Evolutionary conservation across 2,797 vertebrate genomes (phyloP).

Genomic region (Spea hammondii): DNA sequence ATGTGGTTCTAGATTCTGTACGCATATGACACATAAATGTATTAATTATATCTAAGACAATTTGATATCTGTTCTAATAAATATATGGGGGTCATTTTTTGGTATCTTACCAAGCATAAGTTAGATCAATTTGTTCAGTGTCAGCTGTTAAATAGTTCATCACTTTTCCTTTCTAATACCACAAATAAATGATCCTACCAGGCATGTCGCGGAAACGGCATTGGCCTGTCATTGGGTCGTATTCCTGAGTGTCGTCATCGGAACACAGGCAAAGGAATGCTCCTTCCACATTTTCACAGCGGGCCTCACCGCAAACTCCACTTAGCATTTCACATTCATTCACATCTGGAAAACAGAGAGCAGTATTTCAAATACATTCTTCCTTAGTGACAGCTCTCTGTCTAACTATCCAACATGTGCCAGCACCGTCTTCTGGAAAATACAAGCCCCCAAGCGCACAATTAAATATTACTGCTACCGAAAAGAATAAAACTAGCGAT

Average conservation of each 20-base stretch:
- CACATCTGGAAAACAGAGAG: constrained; percentile 76
- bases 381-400: constrained; percentile 39
- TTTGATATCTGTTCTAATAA: too few relatives aligned
- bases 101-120: too few relatives aligned
- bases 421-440: constrained; percentile 43
- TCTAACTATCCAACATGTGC: constrained; percentile 52
- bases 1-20: too few relatives aligned
- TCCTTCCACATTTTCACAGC: constrained; percentile 88
- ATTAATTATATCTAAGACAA: too few relatives aligned
- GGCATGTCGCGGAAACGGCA: constrained; percentile 72
- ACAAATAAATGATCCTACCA: constrained; percentile 67
- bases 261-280: constrained; percentile 87
- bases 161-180: not conserved
- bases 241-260: constrained; percentile 80
- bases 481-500: constrained; percentile 38
- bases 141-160: too few relatives aligned
- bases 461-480: constrained; percentile 45
- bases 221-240: constrained; percentile 83
- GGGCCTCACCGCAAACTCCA: constrained; percentile 87
- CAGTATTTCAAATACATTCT: constrained; percentile 46
- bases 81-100: too few relatives aligned
- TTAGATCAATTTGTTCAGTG: too few relatives aligned
- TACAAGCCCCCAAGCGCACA: constrained; percentile 46
- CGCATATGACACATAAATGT: too few relatives aligned
- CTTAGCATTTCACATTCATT: constrained; percentile 91